These are phyloP conservation scores for Muricea muricata DNA, from an alignment of 92 coral and sea anemone species.

Conservation along the genomic window DNA sequence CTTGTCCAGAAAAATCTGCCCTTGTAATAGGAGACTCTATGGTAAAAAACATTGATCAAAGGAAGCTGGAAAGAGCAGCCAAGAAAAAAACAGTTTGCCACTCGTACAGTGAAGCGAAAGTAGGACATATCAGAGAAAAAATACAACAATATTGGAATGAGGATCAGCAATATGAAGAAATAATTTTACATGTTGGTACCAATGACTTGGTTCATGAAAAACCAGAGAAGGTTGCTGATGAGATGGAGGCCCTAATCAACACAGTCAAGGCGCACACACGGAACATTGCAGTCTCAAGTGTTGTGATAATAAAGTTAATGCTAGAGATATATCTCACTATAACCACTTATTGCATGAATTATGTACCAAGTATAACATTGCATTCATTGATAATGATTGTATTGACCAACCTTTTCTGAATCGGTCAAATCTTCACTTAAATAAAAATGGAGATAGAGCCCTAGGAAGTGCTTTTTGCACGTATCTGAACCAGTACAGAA, in stretches of 20 bases:
- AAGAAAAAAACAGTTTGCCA: too few species aligned
- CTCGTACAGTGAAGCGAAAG: not conserved
- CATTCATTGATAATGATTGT: not conserved
- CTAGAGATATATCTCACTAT: not conserved
- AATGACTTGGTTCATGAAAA: not conserved
- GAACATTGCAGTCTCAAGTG: slow-evolving; percentile 6
- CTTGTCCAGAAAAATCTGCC: too few species aligned
- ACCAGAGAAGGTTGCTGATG: not conserved
- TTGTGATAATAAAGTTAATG: not conserved
- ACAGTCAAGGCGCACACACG: not conserved
- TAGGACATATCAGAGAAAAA: not conserved
- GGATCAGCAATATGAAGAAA: not conserved
- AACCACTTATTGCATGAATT: not conserved
- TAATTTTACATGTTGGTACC: slow-evolving; percentile 9
- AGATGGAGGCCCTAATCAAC: not conserved
- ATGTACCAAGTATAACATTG: not conserved
- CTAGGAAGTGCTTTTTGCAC: slow-evolving; percentile 2
- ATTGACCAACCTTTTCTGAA: not conserved
- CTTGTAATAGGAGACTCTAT: too few species aligned
- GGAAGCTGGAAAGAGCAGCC: too few species aligned
- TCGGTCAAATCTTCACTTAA: not conserved
- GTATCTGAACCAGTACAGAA: not conserved
- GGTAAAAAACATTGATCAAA: too few species aligned
- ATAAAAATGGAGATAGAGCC: not conserved
- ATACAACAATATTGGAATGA: not conserved